Evolutionary conservation across 1,140 invertebrate genomes (phyloP).

Genomic region (Drosophila orena): DNA sequence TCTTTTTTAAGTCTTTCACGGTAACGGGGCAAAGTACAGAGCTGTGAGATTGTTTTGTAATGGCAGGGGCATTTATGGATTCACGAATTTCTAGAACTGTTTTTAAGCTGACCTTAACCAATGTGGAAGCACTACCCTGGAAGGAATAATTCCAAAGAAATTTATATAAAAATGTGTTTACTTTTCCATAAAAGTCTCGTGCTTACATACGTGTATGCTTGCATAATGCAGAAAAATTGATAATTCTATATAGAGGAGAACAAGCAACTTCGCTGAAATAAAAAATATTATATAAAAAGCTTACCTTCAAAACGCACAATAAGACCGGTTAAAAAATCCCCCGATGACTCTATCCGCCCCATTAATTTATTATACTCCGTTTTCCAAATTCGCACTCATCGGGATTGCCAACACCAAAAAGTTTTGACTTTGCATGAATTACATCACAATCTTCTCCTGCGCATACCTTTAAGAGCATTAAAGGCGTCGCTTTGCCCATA

Average conservation of each 20-base stretch:
- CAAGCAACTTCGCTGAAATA: too few species aligned
- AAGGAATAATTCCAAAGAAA: neutral
- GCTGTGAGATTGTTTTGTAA: constrained; percentile 62
- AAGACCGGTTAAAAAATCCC: neutral
- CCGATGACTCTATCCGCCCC: constrained; percentile 2
- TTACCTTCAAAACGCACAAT: neutral
- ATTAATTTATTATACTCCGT: constrained; percentile 23
- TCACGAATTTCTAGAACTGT: constrained; percentile 40
- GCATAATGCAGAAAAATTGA: too few species aligned
- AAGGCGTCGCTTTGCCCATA: constrained; percentile 42
- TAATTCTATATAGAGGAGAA: too few species aligned
- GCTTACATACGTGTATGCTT: too few species aligned
- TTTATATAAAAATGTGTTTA: neutral
- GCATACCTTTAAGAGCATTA: constrained; percentile 50
- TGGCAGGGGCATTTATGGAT: constrained; percentile 55
- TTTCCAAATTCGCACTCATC: constrained; percentile 14
- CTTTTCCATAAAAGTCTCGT: too few species aligned
- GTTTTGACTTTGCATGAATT: constrained; percentile 41
- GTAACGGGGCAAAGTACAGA: constrained; percentile 60
- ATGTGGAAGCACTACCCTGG: constrained; percentile 11
- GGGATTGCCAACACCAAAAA: constrained; percentile 23
- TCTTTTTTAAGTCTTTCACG: constrained; percentile 44
- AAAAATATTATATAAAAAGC: neutral
- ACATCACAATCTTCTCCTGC: constrained; percentile 49
- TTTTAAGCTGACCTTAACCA: constrained; percentile 19